A percentile compares a stretch with the other conserved stretches of the same genome.
These are phyloP conservation scores for Eospalax fontanierii DNA, from an alignment of 2,797 vertebrate species.

Conservation along the genomic window DNA sequence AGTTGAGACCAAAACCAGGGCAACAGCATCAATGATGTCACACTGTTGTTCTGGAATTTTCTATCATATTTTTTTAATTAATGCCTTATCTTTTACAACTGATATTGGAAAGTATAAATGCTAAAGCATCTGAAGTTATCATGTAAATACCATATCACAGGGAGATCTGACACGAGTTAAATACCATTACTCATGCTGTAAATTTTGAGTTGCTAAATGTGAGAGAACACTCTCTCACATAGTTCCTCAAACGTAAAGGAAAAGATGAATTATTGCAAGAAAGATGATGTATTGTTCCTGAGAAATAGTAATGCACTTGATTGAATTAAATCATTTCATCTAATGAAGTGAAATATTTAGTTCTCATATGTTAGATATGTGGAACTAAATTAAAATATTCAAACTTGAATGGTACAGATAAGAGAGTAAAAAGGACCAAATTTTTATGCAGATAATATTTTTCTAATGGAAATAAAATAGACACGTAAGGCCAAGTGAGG, in stretches of 20 bases:
- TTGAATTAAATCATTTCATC: constrained; percentile 30
- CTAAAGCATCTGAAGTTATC: neutral
- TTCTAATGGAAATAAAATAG: neutral
- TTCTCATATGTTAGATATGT: neutral
- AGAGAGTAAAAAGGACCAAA: neutral
- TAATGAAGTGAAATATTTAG: neutral
- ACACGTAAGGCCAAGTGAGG: neutral
- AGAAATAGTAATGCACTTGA: neutral
- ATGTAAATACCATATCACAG: neutral
- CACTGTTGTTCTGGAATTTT: neutral
- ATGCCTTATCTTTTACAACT: constrained; percentile 17
- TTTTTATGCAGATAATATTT: neutral
- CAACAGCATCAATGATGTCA: constrained; percentile 85
- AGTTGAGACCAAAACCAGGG: constrained; percentile 93
- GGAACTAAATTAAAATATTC: neutral
- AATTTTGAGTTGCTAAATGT: neutral
- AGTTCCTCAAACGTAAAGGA: constrained; percentile 24
- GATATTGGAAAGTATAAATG: neutral
- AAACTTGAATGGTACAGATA: neutral
- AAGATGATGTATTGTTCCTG: neutral
- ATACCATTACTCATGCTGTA: neutral
- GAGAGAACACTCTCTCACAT: neutral
- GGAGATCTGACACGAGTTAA: neutral
- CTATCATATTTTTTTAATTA: neutral
- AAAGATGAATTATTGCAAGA: neutral